Conservation (phyloP, 1,140 invertebrate species). For the Nasonia giraulti region DNA sequence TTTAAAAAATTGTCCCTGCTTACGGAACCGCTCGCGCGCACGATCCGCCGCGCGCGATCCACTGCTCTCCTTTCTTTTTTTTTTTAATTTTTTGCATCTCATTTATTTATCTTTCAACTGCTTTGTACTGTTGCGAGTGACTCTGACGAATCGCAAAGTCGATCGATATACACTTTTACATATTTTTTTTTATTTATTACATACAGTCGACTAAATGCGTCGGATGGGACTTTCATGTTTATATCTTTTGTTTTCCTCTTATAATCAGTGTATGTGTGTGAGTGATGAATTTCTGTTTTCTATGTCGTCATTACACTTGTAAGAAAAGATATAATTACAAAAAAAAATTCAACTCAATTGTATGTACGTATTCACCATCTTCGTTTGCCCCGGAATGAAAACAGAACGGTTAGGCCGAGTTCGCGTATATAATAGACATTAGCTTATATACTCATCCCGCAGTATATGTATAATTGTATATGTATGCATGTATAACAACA, state of each 20-base stretch:
- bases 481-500: conserved; percentile 2
- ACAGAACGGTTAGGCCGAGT: neutral
- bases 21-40: conserved; percentile 51
- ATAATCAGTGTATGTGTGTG: neutral
- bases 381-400: neutral
- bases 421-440: neutral
- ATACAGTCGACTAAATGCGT: conserved; percentile 3
- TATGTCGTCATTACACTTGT: neutral
- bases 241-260: neutral
- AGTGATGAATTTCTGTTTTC: neutral
- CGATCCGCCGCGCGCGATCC: conserved; percentile 52
- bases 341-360: neutral
- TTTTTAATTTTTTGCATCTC: neutral
- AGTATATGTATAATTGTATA: conserved; percentile 21
- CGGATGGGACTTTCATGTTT: neutral
- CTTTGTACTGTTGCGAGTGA: conserved; percentile 23
- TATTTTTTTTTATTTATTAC: neutral
- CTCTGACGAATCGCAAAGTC: conserved; percentile 38
- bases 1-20: conserved; percentile 50
- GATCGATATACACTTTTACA: neutral
- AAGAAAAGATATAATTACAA: neutral
- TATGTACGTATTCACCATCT: neutral
- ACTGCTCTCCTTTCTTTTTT: neutral
- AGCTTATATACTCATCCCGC: neutral
- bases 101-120: neutral